These are phyloP conservation scores for Sphyrna mokarran DNA, from an alignment of 2,113 vertebrate genomes.

Conservation along the genomic window DNA sequence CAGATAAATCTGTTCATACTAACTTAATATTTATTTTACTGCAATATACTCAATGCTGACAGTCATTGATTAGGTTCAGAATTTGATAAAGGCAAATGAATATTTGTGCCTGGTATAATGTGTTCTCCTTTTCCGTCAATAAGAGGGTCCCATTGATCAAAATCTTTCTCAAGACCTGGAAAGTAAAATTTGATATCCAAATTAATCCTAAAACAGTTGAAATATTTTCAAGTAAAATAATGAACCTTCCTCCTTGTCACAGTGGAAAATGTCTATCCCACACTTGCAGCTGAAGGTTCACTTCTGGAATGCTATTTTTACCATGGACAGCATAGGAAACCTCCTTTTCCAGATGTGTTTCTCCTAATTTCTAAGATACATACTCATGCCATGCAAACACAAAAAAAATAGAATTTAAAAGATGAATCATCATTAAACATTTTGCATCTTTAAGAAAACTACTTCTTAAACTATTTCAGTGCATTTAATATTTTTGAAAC, in stretches of 20 bases:
- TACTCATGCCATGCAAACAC: background rate
- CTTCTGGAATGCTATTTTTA: background rate
- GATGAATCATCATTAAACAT: background rate
- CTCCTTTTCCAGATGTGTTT: background rate
- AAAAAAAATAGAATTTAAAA: background rate
- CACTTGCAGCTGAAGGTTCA: too few relatives aligned
- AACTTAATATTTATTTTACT: background rate
- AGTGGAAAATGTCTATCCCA: background rate
- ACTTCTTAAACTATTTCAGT: background rate
- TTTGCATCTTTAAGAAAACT: background rate
- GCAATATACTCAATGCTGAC: background rate
- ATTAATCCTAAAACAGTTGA: slow-evolving; percentile 38
- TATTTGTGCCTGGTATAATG: slow-evolving; percentile 75
- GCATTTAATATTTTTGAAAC: background rate
- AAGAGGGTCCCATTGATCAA: slow-evolving; percentile 77
- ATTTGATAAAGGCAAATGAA: slow-evolving; percentile 50
- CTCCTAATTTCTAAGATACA: background rate
- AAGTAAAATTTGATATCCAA: slow-evolving; percentile 34
- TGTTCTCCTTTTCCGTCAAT: slow-evolving; percentile 76
- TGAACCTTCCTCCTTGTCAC: background rate
- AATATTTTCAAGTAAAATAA: slow-evolving; percentile 30
- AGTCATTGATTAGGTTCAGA: slow-evolving; percentile 16
- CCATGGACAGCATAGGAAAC: background rate
- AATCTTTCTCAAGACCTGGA: slow-evolving; percentile 72
- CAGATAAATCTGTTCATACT: background rate